Base-by-base conservation (phyloP, 2,888 invertebrate species). In the Xanthia icteritia region DNA sequence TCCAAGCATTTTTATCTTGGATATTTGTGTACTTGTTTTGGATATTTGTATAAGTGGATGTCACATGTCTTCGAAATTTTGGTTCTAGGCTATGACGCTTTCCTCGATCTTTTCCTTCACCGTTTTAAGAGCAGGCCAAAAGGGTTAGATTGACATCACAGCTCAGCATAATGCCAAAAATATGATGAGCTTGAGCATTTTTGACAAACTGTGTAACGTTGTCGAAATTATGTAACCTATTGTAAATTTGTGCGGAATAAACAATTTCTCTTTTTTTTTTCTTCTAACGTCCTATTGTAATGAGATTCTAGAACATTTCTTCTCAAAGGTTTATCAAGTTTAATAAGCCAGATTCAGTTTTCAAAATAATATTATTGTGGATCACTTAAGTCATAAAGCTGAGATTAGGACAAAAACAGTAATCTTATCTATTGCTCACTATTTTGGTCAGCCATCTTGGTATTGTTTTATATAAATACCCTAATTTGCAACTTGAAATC, bases 391-490 rank as follows among this genome's bases (percentile, higher is more conserved):
- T 27, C 67, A 54, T 64, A 82, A 84, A 69, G 82, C 75, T 51
- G 76, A 81, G 80, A 88, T 89, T 87, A 86, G 15, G 65, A 17
- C 39, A 79, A 86, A 87, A 82, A 81, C 80, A 82, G 72, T 83
- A 87, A 83, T 76, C 72, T 82, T 87, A 91, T 91, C 89, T 68
- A 23, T 67, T 65, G 67, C 31, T 54, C 69, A 75, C 77, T 78
- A 71, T 75, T 84, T 80, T 74, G 71, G 73, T 64, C 36, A 48
- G 17, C 0, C 73, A 76, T 27, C 60, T 39, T 76, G 79, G 87
- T 83, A 86, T 54, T 66, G 54, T 73, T 79, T 82, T 11, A 73
- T 88, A 91, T 91, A 90, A 88, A 91, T 86, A 77, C 76, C 48
- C n/a, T 58, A n/a, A 70, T 45, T 39, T 56, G 20, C 27, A 56